These are phyloP conservation scores for Tupaia tana DNA, from an alignment of 2,113 vertebrate species.

Conservation along the genomic window DNA sequence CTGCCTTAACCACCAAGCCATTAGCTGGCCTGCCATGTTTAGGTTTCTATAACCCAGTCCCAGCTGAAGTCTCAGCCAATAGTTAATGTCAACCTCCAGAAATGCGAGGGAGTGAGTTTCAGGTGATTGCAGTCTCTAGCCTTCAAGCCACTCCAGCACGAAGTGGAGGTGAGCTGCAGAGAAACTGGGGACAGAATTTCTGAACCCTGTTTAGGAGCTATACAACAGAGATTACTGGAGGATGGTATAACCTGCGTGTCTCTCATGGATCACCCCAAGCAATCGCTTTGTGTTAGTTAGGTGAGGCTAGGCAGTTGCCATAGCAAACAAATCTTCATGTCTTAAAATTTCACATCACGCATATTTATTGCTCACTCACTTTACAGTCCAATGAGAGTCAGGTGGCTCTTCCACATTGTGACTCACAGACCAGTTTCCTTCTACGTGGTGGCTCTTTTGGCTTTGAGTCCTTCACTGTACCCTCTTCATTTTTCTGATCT, in stretches of 20 bases:
- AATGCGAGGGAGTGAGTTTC: neutral
- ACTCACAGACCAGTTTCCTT: neutral
- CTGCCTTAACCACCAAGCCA: no score
- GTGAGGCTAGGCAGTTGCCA: neutral
- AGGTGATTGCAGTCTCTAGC: neutral
- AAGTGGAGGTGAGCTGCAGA: neutral
- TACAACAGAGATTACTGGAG: neutral
- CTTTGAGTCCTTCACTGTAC: neutral
- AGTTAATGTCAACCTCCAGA: neutral
- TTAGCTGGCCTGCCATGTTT: neutral
- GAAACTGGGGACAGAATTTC: slow-evolving; percentile 3
- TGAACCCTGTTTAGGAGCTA: neutral
- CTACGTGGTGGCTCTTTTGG: neutral
- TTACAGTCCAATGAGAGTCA: neutral
- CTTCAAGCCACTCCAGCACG: neutral
- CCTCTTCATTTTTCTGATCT: neutral
- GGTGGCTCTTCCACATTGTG: neutral
- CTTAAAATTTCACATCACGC: neutral
- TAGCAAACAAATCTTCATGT: neutral
- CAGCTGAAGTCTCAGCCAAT: neutral
- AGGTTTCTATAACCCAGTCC: neutral
- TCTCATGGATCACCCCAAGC: neutral
- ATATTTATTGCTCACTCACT: neutral
- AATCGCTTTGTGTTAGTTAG: neutral
- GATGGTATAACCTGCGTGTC: neutral